Conservation (phyloP, 2,888 invertebrate genomes). For the Abrostola tripartita region DNA sequence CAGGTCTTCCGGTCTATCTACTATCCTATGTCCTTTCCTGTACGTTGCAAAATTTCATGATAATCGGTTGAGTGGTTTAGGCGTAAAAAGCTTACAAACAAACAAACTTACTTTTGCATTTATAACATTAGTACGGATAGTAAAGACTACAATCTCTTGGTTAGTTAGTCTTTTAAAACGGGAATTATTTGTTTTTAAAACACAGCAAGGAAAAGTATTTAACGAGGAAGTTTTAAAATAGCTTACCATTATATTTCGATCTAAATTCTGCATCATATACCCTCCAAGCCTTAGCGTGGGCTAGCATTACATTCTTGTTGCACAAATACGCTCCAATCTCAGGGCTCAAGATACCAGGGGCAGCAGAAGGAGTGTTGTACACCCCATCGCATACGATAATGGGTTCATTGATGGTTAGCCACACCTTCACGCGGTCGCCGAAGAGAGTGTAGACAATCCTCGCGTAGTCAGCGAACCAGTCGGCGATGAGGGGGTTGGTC, state of each 20-base stretch:
- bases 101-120: too few relatives aligned
- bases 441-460: conserved; percentile 86
- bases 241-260: conserved; percentile 75
- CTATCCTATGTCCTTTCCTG: too few relatives aligned
- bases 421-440: conserved; percentile 89
- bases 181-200: neutral
- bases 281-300: conserved; percentile 89
- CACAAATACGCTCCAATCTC: conserved; percentile 85
- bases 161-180: too few relatives aligned
- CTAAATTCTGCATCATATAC: conserved; percentile 86
- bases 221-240: neutral
- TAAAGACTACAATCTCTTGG: too few relatives aligned
- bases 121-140: too few relatives aligned
- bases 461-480: conserved; percentile 90
- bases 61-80: too few relatives aligned
- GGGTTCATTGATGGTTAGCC: conserved; percentile 93
- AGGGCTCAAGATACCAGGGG: conserved; percentile 68
- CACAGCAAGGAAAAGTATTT: neutral
- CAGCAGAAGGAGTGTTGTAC: conserved; percentile 77
- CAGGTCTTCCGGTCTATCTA: too few relatives aligned
- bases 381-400: conserved; percentile 73
- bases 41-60: too few relatives aligned
- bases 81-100: too few relatives aligned
- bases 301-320: conserved; percentile 86
- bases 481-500: conserved; percentile 89